phyloP scores from a whole-genome alignment of 2,797 vertebrate genomes.

The Brachyrhaphis roseni region DNA sequence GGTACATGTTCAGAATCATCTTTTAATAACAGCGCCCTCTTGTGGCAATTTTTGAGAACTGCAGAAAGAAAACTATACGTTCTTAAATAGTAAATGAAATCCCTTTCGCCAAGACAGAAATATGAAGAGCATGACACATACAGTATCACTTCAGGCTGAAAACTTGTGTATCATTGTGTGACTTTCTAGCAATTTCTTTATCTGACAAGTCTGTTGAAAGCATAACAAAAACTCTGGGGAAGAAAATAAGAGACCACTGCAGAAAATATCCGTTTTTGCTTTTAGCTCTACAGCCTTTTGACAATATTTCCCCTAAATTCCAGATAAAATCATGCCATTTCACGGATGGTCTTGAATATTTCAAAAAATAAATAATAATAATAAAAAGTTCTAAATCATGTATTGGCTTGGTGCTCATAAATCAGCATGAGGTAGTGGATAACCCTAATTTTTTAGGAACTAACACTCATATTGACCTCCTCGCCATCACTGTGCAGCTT shows the following conservation, averaged over 20 bases:
- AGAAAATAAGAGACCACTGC: neutral
- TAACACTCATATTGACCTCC: neutral
- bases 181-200: neutral
- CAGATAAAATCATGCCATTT: neutral
- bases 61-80: neutral
- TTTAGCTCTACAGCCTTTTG: no score
- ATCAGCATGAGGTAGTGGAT: neutral
- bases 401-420: neutral
- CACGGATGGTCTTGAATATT: neutral
- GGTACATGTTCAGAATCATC: neutral
- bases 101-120: no score
- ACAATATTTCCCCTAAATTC: neutral
- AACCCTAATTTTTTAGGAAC: neutral
- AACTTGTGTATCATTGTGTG: neutral
- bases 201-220: neutral
- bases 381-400: neutral
- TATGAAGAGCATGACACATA: no score
- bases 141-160: neutral
- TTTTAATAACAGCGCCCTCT: conserved; percentile 39
- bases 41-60: conserved; percentile 24
- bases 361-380: neutral
- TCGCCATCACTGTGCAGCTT: neutral
- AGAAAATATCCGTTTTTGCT: neutral
- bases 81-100: no score
- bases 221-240: neutral